Evolutionary conservation across 2,888 invertebrate species (phyloP), one percentile per base, ranked within the genome.

Genomic region (Pseudococcus viburni): DNA sequence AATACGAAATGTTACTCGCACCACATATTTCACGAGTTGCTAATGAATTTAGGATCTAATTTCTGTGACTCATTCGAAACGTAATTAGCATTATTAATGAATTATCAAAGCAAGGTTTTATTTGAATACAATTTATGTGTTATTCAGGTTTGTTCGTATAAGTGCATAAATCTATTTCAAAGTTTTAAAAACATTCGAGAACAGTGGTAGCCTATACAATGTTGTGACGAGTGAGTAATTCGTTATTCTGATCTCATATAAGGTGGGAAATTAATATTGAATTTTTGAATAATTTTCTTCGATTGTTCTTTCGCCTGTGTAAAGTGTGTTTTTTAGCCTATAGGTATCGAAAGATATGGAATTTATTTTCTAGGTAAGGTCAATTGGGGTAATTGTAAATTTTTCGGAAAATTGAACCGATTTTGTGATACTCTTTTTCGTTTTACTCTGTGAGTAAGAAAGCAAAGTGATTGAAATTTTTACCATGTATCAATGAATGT

Each of bases 1-100:
- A 33, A 73, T 33, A 73, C 59, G 59, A 59, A 59, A 59, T n/a
- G 59, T 59, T 59, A 17, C 59, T 19, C n/a, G 59, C 59, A 26
- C 73, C 73, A 73, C 73, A 73, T 73, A 33, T 73, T 73, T 73
- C 73, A 73, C n/a, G 73, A 73, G 15, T 33, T 73, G 73, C 33
- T 73, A 73, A 73, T 73, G 73, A 73, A 73, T 73, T 73, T 73
- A 73, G 73, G 12, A 73, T 73, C 73, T 73, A 73, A 73, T 73
- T 73, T 73, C 33, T 33, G 73, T 73, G 73, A 73, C 73, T 73
- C 73, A 73, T 73, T 73, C 33, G 7, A 12, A 73, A 73, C 33
- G 26, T 33, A 73, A 73, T 73, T 73, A 73, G 73, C 73, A 73
- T 73, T 73, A 73, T 73, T 73, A 73, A 73, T 73, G 73, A 73